Percentiles rank a stretch among this genome's conserved stretches.
Conservation (phyloP, 2,113 vertebrate genomes). For the Hypocryptadius cinnamomeus region DNA sequence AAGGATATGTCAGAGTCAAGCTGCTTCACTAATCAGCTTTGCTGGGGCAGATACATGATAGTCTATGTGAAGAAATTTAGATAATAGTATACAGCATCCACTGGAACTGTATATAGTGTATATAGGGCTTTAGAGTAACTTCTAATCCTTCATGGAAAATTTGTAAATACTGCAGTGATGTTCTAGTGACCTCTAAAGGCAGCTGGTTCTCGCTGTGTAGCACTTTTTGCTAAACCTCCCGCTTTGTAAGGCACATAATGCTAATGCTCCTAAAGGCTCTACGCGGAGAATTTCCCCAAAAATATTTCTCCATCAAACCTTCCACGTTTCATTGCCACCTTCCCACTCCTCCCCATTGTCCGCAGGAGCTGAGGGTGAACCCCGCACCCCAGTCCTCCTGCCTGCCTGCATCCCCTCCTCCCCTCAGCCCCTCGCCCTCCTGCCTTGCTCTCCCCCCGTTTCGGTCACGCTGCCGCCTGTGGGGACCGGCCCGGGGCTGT, state of each 20-base stretch:
- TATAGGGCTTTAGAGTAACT: conserved; percentile 61
- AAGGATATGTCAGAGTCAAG: conserved; percentile 79
- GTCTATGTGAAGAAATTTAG: conserved; percentile 81
- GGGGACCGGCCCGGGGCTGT: accelerated
- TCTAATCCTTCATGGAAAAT: conserved; percentile 68
- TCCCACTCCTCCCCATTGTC: background rate
- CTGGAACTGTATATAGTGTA: conserved; percentile 52
- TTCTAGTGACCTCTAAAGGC: conserved; percentile 98
- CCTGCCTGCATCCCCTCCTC: background rate
- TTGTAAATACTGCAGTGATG: conserved; percentile 78
- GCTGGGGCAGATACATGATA: conserved; percentile 70
- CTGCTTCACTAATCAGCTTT: conserved; percentile 81
- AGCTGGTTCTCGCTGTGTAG: conserved; percentile 53
- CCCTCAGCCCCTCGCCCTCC: background rate
- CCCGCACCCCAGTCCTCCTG: background rate
- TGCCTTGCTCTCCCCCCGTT: background rate
- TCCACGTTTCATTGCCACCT: background rate
- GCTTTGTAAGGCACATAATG: background rate
- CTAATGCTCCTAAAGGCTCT: background rate
- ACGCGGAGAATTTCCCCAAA: background rate
- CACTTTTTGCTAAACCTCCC: conserved; percentile 28
- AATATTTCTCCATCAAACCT: background rate
- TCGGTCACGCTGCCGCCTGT: background rate
- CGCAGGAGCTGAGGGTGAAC: background rate
- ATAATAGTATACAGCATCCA: conserved; percentile 65